Evolutionary conservation across 2,797 vertebrate genomes (phyloP).

Genomic region (Pogonophryne albipinna): DNA sequence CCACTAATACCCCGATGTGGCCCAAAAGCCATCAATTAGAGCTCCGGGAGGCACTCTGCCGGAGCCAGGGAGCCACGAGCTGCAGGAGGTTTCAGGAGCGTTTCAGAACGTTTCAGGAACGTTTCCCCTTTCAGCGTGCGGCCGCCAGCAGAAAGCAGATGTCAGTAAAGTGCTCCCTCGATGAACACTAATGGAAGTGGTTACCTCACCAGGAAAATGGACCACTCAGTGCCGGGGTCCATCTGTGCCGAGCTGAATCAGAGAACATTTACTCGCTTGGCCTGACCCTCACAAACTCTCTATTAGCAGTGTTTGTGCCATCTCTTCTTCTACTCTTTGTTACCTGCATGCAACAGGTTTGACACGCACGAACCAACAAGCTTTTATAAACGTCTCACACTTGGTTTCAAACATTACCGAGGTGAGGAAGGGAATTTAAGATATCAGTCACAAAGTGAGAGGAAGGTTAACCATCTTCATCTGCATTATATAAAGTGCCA

Average conservation of each 20-base stretch:
- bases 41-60: conserved; percentile 54
- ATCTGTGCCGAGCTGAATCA: conserved; percentile 46
- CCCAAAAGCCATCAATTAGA: conserved; percentile 80
- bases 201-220: conserved; percentile 85
- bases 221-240: conserved; percentile 60
- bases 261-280: conserved; percentile 44
- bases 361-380: neutral
- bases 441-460: too few relatives aligned
- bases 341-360: neutral
- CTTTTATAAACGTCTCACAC: neutral
- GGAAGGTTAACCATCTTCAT: too few relatives aligned
- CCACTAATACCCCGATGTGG: conserved; percentile 61
- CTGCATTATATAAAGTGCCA: too few relatives aligned
- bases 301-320: neutral
- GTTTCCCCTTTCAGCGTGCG: conserved; percentile 69
- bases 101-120: too few relatives aligned
- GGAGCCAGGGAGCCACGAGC: conserved; percentile 49
- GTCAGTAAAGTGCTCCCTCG: conserved; percentile 82
- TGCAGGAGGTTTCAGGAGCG: too few relatives aligned
- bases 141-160: conserved; percentile 78
- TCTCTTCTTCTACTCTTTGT: neutral
- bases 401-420: neutral
- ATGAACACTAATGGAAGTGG: conserved; percentile 87
- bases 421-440: too few relatives aligned
- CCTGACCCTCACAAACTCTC: conserved; percentile 10